A percentile compares a stretch with the other conserved stretches of the same genome.
These are phyloP conservation scores for Bombycilla garrulus DNA, from an alignment of 2,113 vertebrate species.

Conservation along the genomic window DNA sequence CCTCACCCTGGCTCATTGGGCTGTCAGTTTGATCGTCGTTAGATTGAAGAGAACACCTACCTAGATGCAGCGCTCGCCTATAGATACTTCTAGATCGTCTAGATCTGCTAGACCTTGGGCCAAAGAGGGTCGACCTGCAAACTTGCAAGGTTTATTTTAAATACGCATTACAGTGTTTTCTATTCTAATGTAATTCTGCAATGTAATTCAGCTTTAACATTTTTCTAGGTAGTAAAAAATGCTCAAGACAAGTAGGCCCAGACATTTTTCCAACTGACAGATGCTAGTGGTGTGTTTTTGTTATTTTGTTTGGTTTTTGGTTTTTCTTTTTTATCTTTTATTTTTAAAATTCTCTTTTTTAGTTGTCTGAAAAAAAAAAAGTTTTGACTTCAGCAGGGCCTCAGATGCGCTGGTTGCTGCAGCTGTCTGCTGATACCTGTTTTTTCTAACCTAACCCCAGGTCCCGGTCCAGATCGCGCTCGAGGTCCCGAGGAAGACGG, in stretches of 20 bases:
- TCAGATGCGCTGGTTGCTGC: background rate
- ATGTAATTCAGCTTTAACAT: conserved; percentile 82
- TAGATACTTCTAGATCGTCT: conserved; percentile 94
- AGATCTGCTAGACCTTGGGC: conserved; percentile 93
- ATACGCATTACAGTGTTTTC: conserved; percentile 90
- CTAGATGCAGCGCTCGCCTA: conserved; percentile 93
- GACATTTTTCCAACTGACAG: conserved; percentile 70
- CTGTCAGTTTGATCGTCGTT: conserved; percentile 93
- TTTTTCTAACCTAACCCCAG: conserved; percentile 75
- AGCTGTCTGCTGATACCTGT: conserved; percentile 56
- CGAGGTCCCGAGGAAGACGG: conserved; percentile 80
- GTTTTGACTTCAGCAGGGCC: conserved; percentile 76
- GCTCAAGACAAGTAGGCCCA: conserved; percentile 73
- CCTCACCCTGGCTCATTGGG: conserved; percentile 92
- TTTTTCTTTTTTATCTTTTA: too few relatives aligned
- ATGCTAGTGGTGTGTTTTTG: conserved; percentile 52
- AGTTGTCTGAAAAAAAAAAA: conserved; percentile 64
- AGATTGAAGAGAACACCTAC: conserved; percentile 92
- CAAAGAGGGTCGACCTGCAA: conserved; percentile 95
- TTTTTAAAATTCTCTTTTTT: conserved; percentile 47
- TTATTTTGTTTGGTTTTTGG: background rate
- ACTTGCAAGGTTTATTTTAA: conserved; percentile 97
- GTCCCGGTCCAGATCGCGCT: conserved; percentile 84
- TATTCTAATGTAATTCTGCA: conserved; percentile 82
- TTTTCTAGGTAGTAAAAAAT: conserved; percentile 82